Conservation (phyloP, 2,797 vertebrate genomes). For the Peromyscus melanophrys region DNA sequence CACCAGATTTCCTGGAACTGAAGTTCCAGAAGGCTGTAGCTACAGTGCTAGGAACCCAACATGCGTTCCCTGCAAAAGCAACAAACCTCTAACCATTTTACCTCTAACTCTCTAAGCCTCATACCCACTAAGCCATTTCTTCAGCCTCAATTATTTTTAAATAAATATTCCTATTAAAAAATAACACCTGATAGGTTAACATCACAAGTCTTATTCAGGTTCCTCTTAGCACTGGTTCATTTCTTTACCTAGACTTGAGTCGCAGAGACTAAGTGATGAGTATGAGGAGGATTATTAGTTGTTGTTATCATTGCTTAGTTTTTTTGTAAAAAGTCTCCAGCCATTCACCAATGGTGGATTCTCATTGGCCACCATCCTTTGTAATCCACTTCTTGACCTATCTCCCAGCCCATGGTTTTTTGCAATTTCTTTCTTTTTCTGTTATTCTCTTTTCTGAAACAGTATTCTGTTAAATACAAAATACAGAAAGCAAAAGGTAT, state of each 20-base stretch:
- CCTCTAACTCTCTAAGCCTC: background rate
- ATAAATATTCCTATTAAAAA: constrained; percentile 13
- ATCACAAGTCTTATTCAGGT: background rate
- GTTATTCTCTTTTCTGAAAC: background rate
- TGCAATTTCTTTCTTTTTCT: background rate
- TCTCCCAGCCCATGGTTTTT: background rate
- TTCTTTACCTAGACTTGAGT: background rate
- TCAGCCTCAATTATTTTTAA: background rate
- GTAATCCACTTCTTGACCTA: background rate
- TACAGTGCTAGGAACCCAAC: background rate
- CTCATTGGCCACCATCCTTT: background rate
- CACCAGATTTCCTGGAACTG: background rate
- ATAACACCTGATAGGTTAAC: background rate
- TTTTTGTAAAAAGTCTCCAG: background rate
- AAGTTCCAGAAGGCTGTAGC: background rate
- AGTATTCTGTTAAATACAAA: background rate
- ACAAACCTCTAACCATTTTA: background rate
- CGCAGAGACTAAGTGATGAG: background rate
- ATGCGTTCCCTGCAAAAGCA: background rate
- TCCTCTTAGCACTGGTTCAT: background rate
- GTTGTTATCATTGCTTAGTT: background rate
- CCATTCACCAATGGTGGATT: background rate
- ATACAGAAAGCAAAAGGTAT: background rate
- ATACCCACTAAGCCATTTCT: too few relatives aligned
- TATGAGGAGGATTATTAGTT: background rate